Evolutionary conservation across 2,888 invertebrate species (phyloP).

Genomic region (Hipparchia semele): DNA sequence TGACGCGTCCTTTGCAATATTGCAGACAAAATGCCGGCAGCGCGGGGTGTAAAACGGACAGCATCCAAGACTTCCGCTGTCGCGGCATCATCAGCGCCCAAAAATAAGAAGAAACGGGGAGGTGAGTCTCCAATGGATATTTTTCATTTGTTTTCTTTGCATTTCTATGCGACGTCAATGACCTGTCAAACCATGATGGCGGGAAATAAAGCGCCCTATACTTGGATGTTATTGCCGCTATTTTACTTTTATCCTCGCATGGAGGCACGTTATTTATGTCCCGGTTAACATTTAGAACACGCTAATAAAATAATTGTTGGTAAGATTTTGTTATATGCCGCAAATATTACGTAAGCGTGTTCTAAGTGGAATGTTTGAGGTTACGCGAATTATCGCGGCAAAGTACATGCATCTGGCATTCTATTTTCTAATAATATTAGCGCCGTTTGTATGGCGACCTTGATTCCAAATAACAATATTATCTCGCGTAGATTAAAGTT

Average conservation of each 20-base stretch:
- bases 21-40: conserved; percentile 81
- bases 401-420: conserved; percentile 41
- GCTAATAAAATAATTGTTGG: conserved; percentile 33
- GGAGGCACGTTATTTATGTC: conserved; percentile 35
- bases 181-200: conserved; percentile 80
- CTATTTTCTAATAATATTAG: conserved; percentile 39
- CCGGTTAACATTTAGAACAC: conserved; percentile 37
- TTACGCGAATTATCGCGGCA: conserved; percentile 48
- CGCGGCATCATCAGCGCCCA: conserved; percentile 63
- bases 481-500: neutral
- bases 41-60: conserved; percentile 77
- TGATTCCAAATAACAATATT: conserved; percentile 31
- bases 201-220: conserved; percentile 67
- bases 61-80: conserved; percentile 72
- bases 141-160: conserved; percentile 77
- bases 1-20: conserved; percentile 77
- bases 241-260: conserved; percentile 43
- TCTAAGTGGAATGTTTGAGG: conserved; percentile 51
- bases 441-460: conserved; percentile 31
- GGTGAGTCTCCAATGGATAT: conserved; percentile 58
- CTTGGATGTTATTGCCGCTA: conserved; percentile 45
- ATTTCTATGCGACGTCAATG: conserved; percentile 75
- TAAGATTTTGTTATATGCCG: conserved; percentile 35
- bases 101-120: conserved; percentile 80
- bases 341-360: conserved; percentile 51